These are phyloP conservation scores for Turritopsis rubra DNA, from an alignment of 30 jellyfish, hydroid and myxozoan species.

Conservation along the genomic window DNA sequence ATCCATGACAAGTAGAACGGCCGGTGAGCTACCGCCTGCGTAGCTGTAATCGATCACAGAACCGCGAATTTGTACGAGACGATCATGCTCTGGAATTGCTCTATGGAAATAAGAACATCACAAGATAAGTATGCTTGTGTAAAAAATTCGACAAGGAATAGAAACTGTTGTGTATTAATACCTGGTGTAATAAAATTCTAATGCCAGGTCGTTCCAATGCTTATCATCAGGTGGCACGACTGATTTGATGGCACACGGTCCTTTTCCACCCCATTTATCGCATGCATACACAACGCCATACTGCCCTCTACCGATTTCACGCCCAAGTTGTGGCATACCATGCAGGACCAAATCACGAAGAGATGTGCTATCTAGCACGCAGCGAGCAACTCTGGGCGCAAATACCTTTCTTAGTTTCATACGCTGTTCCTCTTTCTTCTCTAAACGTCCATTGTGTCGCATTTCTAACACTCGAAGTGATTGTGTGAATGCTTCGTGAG, in stretches of 20 bases:
- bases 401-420: conserved; percentile 81
- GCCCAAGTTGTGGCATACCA: conserved; percentile 98
- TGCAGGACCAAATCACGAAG: conserved; percentile 85
- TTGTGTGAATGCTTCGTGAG: conserved; percentile 88
- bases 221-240: conserved; percentile 99
- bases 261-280: conserved; percentile 99
- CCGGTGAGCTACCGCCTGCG: conserved; percentile 99
- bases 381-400: conserved; percentile 99
- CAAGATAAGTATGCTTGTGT: not conserved
- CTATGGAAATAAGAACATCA: conserved; percentile 24
- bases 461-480: conserved; percentile 77
- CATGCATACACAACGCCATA: conserved; percentile 99
- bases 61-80: conserved; percentile 89
- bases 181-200: conserved; percentile 96
- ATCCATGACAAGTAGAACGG: conserved; percentile 93
- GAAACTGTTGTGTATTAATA: too few relatives aligned
- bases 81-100: conserved; percentile 94
- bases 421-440: conserved; percentile 91
- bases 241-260: conserved; percentile 97
- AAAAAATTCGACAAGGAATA: conserved; percentile 3
- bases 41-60: conserved; percentile 94
- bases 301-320: conserved; percentile 97
- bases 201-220: conserved; percentile 97
- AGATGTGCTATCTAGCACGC: conserved; percentile 97
- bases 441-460: conserved; percentile 92